A percentile compares a stretch with the other conserved stretches of the same genome.
These are phyloP conservation scores for Sycobia sp. DNA, from an alignment of 1,140 invertebrate genomes.

Conservation along the genomic window DNA sequence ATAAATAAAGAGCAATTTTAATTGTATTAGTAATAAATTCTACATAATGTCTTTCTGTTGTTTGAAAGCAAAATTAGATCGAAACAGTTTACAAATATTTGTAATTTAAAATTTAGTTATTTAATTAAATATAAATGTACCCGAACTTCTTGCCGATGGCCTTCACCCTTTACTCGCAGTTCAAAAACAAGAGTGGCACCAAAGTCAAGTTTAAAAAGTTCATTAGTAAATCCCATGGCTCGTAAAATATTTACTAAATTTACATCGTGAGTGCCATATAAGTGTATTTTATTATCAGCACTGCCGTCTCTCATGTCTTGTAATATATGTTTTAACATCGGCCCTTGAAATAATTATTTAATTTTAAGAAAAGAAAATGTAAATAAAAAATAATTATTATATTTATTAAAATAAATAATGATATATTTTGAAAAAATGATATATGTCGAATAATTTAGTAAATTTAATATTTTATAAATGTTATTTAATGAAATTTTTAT, in stretches of 20 bases:
- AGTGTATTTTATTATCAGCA: slow-evolving; percentile 60
- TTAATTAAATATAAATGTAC: slow-evolving; percentile 36
- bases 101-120: background rate
- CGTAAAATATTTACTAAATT: slow-evolving; percentile 74
- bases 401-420: slow-evolving; percentile 1
- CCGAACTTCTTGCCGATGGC: slow-evolving; percentile 47
- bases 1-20: too few species aligned
- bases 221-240: slow-evolving; percentile 68
- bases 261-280: slow-evolving; percentile 77
- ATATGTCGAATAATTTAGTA: too few species aligned
- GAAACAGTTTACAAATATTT: background rate
- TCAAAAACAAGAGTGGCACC: slow-evolving; percentile 73
- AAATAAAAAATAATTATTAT: background rate
- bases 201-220: slow-evolving; percentile 71
- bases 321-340: slow-evolving; percentile 57
- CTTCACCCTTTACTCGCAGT: slow-evolving; percentile 36
- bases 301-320: slow-evolving; percentile 50
- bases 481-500: too few species aligned
- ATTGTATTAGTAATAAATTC: background rate
- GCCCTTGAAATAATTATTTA: slow-evolving; percentile 43
- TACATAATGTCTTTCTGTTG: background rate
- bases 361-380: slow-evolving; percentile 28
- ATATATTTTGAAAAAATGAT: background rate
- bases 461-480: too few species aligned
- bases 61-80: background rate